Conservation (phyloP, 2,113 vertebrate species). For the Ifrita kowaldi region DNA sequence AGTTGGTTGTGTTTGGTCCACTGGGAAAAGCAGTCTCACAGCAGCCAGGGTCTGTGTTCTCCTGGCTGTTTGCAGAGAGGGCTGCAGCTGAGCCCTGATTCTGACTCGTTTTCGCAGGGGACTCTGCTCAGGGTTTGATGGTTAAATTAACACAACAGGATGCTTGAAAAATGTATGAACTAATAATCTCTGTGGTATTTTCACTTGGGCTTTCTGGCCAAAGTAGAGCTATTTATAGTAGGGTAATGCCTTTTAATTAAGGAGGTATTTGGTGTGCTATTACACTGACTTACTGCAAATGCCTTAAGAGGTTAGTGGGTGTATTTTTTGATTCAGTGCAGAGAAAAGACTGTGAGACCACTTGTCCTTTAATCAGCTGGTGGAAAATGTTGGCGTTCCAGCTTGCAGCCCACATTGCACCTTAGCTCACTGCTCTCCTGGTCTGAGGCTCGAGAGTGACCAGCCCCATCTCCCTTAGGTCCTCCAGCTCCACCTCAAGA, state of each 20-base stretch:
- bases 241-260: neutral
- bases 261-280: neutral
- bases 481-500: constrained; percentile 92
- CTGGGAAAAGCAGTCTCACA: neutral
- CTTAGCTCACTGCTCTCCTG: neutral
- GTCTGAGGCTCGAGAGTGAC: neutral
- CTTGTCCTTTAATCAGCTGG: neutral
- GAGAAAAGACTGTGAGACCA: neutral
- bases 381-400: neutral
- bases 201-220: neutral
- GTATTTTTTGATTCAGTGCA: neutral
- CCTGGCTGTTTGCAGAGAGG: neutral
- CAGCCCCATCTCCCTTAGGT: constrained; percentile 61
- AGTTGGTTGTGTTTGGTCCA: neutral
- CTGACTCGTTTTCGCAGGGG: neutral
- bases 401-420: neutral
- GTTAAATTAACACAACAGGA: neutral
- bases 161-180: neutral
- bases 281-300: neutral
- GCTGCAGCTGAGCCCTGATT: neutral
- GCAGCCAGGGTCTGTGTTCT: neutral
- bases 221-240: neutral
- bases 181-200: neutral
- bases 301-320: neutral
- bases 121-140: neutral